These are phyloP conservation scores for Formica aserva DNA, from an alignment of 2,888 invertebrate genomes.

Conservation along the genomic window DNA sequence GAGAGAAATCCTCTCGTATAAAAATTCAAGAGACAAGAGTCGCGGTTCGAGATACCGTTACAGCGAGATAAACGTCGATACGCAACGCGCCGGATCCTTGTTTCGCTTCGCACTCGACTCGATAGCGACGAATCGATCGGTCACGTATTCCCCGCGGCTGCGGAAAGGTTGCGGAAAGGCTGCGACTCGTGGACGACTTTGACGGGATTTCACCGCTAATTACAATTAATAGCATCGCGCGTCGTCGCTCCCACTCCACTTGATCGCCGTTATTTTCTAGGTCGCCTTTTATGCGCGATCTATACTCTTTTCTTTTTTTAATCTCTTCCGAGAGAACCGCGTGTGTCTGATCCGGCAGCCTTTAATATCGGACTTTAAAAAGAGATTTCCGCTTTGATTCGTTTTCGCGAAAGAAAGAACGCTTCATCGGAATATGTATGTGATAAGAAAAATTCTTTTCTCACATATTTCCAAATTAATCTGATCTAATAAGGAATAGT, in stretches of 20 bases:
- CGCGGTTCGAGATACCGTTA: conserved; percentile 9
- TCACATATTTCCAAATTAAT: neutral
- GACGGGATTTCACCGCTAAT: conserved; percentile 65
- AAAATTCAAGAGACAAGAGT: conserved; percentile 40
- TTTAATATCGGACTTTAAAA: neutral
- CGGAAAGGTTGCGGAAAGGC: conserved; percentile 30
- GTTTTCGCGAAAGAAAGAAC: neutral
- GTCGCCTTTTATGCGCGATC: conserved; percentile 39
- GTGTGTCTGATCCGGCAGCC: neutral
- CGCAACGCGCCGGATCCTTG: conserved; percentile 6
- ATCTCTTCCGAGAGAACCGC: neutral
- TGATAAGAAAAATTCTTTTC: neutral
- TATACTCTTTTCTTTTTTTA: conserved; percentile 6
- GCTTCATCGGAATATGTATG: neutral
- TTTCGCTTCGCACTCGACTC: conserved; percentile 21
- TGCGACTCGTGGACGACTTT: conserved; percentile 57
- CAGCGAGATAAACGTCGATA: conserved; percentile 37
- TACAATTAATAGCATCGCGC: conserved; percentile 61
- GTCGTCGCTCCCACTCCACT: conserved; percentile 34
- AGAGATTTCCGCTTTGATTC: neutral
- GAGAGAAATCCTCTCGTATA: neutral
- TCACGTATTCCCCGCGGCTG: conserved; percentile 51
- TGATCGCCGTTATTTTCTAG: conserved; percentile 44
- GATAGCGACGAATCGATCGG: conserved; percentile 42
- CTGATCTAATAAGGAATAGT: neutral